These are phyloP conservation scores for Diadegma fenestrale DNA, from an alignment of 2,888 invertebrate species.

Conservation along the genomic window DNA sequence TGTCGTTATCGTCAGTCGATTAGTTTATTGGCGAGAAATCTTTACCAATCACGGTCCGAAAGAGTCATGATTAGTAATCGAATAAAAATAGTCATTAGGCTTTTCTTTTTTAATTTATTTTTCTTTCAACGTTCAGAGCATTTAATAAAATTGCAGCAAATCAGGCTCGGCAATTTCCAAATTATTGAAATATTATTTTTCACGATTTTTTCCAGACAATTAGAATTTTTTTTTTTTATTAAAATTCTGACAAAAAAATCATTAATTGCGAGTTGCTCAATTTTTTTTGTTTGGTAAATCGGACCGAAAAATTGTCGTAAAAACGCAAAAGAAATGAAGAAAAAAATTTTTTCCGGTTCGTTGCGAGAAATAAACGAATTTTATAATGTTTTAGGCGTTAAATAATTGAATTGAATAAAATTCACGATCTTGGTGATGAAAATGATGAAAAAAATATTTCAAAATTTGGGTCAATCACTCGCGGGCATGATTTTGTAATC, in stretches of 20 bases:
- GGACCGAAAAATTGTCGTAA: neutral
- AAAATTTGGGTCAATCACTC: neutral
- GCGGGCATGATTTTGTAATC: neutral
- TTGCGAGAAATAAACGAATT: neutral
- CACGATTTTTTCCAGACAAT: neutral
- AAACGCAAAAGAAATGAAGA: neutral
- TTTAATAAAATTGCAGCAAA: neutral
- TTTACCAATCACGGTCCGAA: constrained; percentile 27
- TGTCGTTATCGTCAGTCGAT: constrained; percentile 3
- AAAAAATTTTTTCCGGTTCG: neutral
- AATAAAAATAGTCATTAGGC: neutral
- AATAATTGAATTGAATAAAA: neutral
- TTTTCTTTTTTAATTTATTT: neutral
- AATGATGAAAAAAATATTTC: neutral
- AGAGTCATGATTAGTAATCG: constrained; percentile 6
- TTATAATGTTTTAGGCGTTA: neutral
- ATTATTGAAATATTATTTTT: neutral
- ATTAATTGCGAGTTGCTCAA: neutral
- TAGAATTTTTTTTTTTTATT: neutral
- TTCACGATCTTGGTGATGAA: neutral
- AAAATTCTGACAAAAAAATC: neutral
- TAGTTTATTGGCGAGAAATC: constrained; percentile 24
- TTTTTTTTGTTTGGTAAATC: neutral
- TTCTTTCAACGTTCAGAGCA: neutral
- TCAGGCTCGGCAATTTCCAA: neutral